phyloP scores from a whole-genome alignment of 1,140 invertebrate species.

The Aphis craccivora region DNA sequence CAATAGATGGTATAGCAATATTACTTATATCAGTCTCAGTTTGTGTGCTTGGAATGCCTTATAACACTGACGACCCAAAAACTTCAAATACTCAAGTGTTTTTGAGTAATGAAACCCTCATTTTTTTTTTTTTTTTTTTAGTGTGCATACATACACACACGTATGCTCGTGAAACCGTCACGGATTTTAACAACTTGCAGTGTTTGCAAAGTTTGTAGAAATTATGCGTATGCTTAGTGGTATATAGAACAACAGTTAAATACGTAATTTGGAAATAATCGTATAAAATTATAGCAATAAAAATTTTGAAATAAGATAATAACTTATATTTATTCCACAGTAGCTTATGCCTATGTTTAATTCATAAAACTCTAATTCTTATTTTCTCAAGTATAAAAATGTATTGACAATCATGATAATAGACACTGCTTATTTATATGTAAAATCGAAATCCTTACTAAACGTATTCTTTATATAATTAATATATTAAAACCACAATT shows the following conservation, averaged over 20 bases:
- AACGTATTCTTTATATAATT: too few species aligned
- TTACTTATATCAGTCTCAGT: conserved; percentile 21
- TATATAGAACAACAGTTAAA: not conserved
- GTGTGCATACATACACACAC: not conserved
- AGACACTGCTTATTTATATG: too few species aligned
- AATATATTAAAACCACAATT: too few species aligned
- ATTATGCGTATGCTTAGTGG: not conserved
- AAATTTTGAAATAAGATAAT: not conserved
- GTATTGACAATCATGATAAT: not conserved
- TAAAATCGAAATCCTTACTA: too few species aligned
- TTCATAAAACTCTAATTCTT: not conserved
- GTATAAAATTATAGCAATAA: not conserved
- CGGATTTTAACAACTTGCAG: not conserved
- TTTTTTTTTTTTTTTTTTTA: not conserved
- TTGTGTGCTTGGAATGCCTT: not conserved
- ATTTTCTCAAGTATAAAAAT: too few species aligned
- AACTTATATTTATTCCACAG: not conserved
- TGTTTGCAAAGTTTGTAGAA: not conserved
- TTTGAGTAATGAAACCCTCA: conserved; percentile 21
- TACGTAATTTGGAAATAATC: not conserved
- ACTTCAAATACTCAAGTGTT: conserved; percentile 15
- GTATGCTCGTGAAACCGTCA: too few species aligned
- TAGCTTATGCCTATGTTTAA: not conserved
- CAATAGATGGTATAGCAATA: conserved; percentile 4
- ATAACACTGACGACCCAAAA: conserved; percentile 34